Conservation (phyloP, 1,140 invertebrate species). For the Leptestheria dahalacensis region DNA sequence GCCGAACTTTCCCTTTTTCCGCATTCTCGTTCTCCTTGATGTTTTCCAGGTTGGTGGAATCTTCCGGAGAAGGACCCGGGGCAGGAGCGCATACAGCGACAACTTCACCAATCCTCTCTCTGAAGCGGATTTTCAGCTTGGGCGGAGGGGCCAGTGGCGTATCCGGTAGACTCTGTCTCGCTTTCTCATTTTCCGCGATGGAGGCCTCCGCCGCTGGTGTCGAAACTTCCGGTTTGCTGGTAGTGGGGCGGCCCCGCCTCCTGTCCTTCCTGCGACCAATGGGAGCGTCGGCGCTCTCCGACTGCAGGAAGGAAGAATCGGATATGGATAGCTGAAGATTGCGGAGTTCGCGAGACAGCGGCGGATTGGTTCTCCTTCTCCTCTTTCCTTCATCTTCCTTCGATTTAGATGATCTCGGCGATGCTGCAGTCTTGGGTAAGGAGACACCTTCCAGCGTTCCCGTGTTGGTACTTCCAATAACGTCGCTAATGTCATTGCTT, state of each 20-base stretch:
- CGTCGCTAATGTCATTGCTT: slow-evolving; percentile 9
- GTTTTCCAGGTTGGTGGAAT: not conserved
- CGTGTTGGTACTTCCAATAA: slow-evolving; percentile 12
- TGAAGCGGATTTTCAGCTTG: slow-evolving; percentile 70
- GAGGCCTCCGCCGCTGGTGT: slow-evolving; percentile 1
- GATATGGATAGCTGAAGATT: slow-evolving; percentile 20
- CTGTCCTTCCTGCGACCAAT: slow-evolving; percentile 18
- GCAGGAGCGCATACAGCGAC: slow-evolving; percentile 4
- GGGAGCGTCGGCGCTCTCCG: not conserved
- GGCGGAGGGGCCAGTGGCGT: slow-evolving; percentile 33
- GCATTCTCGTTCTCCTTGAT: slow-evolving; percentile 15
- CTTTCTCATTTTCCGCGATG: not conserved
- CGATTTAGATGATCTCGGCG: slow-evolving; percentile 66
- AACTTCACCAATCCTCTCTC: slow-evolving; percentile 25
- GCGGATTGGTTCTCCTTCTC: slow-evolving; percentile 38
- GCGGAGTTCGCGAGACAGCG: slow-evolving; percentile 20
- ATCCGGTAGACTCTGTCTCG: not conserved
- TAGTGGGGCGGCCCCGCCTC: not conserved
- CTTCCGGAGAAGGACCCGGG: not conserved
- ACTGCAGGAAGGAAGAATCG: not conserved
- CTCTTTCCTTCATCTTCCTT: slow-evolving; percentile 46
- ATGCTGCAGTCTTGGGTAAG: slow-evolving; percentile 70
- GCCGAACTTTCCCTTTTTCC: slow-evolving; percentile 37
- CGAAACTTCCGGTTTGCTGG: slow-evolving; percentile 16
- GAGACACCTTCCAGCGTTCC: slow-evolving; percentile 44